These are phyloP conservation scores for Candoia aspera DNA, from an alignment of 2,113 vertebrate species.

Conservation along the genomic window DNA sequence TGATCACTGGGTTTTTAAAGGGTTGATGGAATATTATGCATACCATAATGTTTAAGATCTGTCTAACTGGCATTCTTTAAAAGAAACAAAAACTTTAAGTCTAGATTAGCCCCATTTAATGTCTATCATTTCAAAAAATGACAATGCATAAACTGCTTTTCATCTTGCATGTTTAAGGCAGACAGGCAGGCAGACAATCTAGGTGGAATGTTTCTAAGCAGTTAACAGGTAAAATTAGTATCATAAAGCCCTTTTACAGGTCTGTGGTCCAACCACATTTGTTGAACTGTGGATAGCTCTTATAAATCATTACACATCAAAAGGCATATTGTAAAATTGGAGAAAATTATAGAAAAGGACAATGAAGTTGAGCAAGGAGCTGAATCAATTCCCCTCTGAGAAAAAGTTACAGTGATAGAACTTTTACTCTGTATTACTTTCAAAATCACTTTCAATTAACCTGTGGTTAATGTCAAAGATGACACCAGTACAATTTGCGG, in stretches of 20 bases:
- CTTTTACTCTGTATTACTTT: no score
- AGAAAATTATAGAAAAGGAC: background rate
- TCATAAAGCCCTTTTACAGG: background rate
- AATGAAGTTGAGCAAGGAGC: background rate
- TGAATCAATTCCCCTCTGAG: background rate
- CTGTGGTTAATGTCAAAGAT: background rate
- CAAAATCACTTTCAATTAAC: no score
- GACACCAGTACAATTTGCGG: background rate
- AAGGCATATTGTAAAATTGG: background rate
- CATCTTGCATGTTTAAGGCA: background rate
- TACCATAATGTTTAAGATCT: background rate
- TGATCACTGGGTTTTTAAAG: background rate
- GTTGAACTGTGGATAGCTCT: background rate
- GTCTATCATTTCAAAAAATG: background rate
- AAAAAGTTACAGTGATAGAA: background rate
- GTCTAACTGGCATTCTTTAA: background rate
- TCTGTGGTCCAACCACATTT: background rate
- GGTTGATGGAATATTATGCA: background rate
- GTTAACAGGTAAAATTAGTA: background rate
- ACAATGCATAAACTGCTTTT: background rate
- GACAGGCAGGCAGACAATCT: background rate
- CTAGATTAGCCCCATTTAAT: background rate
- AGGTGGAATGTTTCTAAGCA: background rate
- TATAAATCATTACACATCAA: background rate
- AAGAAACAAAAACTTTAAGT: background rate